phyloP scores from a whole-genome alignment of 2,113 vertebrate species.

The Eubucco bourcierii region DNA sequence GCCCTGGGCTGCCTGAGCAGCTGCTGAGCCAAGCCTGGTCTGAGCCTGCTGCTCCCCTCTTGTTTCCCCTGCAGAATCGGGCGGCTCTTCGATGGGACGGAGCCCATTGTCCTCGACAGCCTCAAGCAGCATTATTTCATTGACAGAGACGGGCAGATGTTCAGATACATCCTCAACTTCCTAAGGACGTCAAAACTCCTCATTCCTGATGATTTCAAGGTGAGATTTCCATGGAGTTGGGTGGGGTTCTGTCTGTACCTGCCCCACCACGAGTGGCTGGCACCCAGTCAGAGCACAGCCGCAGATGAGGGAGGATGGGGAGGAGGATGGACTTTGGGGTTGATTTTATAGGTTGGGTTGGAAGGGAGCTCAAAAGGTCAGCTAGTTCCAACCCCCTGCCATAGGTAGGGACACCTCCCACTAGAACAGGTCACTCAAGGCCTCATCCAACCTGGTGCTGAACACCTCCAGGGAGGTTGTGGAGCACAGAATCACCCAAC shows the following conservation, averaged over 20 bases:
- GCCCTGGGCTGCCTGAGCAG: fast-evolving
- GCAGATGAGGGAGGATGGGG: not conserved
- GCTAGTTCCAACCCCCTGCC: too few relatives aligned
- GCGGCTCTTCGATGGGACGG: conserved; percentile 97
- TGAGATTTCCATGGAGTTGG: conserved; percentile 75
- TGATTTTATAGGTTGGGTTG: too few relatives aligned
- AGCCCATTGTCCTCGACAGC: conserved; percentile 98
- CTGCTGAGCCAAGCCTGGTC: not conserved
- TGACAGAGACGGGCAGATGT: conserved; percentile 99
- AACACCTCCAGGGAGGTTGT: too few relatives aligned
- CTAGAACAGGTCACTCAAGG: too few relatives aligned
- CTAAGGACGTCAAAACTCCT: conserved; percentile 98
- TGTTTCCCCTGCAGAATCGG: conserved; percentile 86
- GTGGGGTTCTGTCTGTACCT: not conserved
- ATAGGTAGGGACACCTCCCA: too few relatives aligned
- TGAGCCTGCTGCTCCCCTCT: conserved; percentile 30
- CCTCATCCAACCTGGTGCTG: too few relatives aligned
- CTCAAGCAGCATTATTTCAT: conserved; percentile 99
- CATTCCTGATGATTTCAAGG: conserved; percentile 99
- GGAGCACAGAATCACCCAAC: too few relatives aligned
- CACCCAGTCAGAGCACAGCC: not conserved
- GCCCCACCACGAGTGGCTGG: not conserved
- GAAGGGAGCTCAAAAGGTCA: too few relatives aligned
- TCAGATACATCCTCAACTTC: conserved; percentile 99
- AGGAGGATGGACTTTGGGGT: not conserved